Base-by-base conservation (phyloP, 2,888 invertebrate genomes). In the Caenorhabditis afra region DNA sequence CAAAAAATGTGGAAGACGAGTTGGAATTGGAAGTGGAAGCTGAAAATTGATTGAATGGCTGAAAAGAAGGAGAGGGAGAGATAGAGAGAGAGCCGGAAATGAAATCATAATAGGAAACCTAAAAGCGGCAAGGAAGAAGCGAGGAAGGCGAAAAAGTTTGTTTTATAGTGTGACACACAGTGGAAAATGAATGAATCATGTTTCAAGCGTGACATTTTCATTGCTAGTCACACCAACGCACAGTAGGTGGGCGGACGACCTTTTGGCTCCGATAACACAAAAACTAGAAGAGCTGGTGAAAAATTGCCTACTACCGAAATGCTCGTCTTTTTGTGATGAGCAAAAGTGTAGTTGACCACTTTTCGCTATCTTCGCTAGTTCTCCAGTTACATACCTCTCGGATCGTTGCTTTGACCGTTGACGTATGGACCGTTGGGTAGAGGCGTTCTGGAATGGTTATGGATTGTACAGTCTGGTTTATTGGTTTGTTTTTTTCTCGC, bases 1-100 rank as follows among this genome's bases (percentile, higher is more conserved):
- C 76, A 37, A 76, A 76, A 35, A 76, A 76, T 14, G 67, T 62
- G n/a, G n/a, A n/a, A n/a, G n/a, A n/a, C n/a, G 76, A 76, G 10
- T 16, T 50, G n/a, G 76, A 57, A 12, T 47, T 66, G 66, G 47
- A 57, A 66, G 45, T 20, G 37, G 47, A 20, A 44, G 22, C 39
- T 0, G 35, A 49, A 41, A 52, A 50, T 49, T 49, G 20, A 22
- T 49, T 22, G 29, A n/a, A n/a, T n/a, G n/a, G n/a, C n/a, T n/a
- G n/a, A n/a, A n/a, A n/a, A n/a, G 37, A 37, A 11, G 37, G 7
- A 37, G 37, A 37, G 37, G 7, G 5, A 11, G 5, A 37, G 11
- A 37, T 8, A 37, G 37, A 11, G 37, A 50, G 23, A 23, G 29
- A 23, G 22, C 23, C 67, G 67, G 67, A 67, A 67, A 67, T 67